Evolutionary conservation across 2,888 invertebrate genomes (phyloP), one percentile per base, ranked within the genome.

Genomic region (Eupithecia exiguata): DNA sequence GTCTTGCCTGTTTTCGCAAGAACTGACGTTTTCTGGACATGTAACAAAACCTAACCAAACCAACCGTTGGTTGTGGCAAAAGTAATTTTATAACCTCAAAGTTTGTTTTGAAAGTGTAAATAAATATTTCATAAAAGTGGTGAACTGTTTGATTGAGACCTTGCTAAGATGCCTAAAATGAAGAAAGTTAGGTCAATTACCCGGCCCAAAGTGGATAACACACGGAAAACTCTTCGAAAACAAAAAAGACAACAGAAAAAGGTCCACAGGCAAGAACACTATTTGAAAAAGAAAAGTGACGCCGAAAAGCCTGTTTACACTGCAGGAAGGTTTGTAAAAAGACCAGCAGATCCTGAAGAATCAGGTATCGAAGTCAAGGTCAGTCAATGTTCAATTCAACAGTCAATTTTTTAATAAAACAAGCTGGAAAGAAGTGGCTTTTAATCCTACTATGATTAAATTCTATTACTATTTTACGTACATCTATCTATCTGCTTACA

Each of bases 141-240:
- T 12, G 9, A 14, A 30, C 30, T 30, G 30, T 14, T 12, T 25
- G 5, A 12, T 58, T 21, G 0, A 21, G 46, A 18, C 18, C 1
- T 30, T 58, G 46, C 18, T 43, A 30, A 35, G 62, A 67, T 70
- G 74, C 30, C 70, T n/a, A 84, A 80, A 82, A 90, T 91, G 88
- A 93, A 91, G 80, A 92, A 90, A 82, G 73, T 77, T 5, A 92
- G 89, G 80, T 74, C 80, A 18, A 78, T 68, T 6, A 72, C 79
- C 7, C 85, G 84, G n/a, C 86, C 88, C 9, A 85, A 84, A 77
- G 85, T 89, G 75, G 83, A 87, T 68, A 93, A 92, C 73, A 87
- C 95, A 0, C 94, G 97, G 35, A 97, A 97, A 91, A 95, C 96
- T 79, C 86, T 96, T n/a, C 95, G 97, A 0, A 97, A 97, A 88